Conservation (phyloP, 2,113 vertebrate genomes). For the Heterocephalus glaber region DNA sequence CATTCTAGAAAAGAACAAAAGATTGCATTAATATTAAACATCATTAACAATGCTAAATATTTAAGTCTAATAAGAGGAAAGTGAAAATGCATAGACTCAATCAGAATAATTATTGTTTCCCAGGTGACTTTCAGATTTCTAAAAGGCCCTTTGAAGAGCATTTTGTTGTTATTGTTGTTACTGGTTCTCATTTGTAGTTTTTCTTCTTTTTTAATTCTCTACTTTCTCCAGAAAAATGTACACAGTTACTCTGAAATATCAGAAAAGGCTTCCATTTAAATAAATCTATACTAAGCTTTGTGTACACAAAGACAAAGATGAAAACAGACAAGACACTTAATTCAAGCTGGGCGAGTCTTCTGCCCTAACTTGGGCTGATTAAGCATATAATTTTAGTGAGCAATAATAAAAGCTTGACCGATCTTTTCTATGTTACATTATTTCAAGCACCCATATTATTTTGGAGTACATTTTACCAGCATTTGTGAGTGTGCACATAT, state of each 20-base stretch:
- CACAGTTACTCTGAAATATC: background rate
- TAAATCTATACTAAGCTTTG: background rate
- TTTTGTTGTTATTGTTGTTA: background rate
- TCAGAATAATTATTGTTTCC: constrained; percentile 16
- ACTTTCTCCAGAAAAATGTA: background rate
- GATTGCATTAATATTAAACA: constrained; percentile 29
- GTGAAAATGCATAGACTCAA: background rate
- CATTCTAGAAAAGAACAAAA: background rate
- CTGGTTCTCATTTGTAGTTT: background rate
- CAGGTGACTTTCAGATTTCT: background rate
- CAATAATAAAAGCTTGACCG: background rate
- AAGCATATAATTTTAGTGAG: background rate
- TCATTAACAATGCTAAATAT: constrained; percentile 7
- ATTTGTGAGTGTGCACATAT: background rate
- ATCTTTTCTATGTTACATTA: background rate
- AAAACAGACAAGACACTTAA: background rate
- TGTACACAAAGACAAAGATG: background rate
- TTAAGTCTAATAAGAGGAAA: background rate
- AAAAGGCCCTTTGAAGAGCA: background rate
- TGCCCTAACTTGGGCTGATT: background rate
- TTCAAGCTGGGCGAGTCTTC: background rate
- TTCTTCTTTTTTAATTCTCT: background rate
- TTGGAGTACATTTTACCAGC: background rate
- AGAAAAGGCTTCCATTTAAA: background rate
- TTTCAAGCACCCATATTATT: background rate